These are phyloP conservation scores for Phylloscopus trochilus DNA, from an alignment of 2,113 vertebrate species.

Conservation along the genomic window DNA sequence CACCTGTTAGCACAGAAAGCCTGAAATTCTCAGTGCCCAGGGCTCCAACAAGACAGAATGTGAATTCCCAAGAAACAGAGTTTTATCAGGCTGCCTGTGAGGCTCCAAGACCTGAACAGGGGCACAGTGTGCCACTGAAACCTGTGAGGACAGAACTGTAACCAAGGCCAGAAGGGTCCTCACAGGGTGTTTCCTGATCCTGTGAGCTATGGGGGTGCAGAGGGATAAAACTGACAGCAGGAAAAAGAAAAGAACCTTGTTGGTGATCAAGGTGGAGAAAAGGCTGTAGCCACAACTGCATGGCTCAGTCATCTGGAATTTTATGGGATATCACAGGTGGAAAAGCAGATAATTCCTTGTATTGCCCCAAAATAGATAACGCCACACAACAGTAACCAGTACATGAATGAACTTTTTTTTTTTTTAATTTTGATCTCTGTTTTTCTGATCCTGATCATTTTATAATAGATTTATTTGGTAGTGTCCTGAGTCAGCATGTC, in stretches of 20 bases:
- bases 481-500: neutral
- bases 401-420: neutral
- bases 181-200: neutral
- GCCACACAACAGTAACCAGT: neutral
- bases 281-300: neutral
- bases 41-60: neutral
- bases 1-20: neutral
- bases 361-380: neutral
- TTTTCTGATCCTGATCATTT: neutral
- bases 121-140: neutral
- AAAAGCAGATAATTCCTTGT: neutral
- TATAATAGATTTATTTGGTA: neutral
- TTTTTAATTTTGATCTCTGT: neutral
- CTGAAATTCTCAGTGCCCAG: neutral
- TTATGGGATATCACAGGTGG: neutral
- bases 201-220: neutral
- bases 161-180: neutral
- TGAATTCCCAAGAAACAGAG: neutral
- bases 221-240: neutral
- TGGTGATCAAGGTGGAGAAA: neutral
- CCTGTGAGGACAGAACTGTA: neutral
- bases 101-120: neutral
- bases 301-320: neutral
- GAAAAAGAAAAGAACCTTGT: constrained; percentile 12
- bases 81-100: neutral